Percentiles rank a stretch among this genome's conserved stretches.
Evolutionary conservation across 2,113 vertebrate genomes (phyloP).

Genomic region (Corynorhinus townsendii): DNA sequence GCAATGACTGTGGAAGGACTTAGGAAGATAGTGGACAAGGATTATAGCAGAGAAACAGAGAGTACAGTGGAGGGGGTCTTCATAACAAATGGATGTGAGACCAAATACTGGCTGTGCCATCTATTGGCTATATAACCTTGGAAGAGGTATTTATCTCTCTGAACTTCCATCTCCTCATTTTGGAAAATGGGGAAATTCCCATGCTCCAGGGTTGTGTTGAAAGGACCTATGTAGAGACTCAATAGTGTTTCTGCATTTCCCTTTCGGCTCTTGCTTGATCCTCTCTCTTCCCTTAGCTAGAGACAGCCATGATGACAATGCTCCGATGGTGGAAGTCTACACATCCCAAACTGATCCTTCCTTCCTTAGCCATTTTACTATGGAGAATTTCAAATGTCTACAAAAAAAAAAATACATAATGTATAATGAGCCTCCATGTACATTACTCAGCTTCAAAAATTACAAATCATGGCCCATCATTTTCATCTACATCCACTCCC

Average conservation of each 20-base stretch:
- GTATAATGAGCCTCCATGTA: background rate
- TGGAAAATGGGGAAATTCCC: background rate
- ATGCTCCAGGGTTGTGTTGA: background rate
- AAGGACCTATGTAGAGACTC: background rate
- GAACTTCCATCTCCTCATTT: background rate
- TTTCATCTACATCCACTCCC: background rate
- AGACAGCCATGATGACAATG: background rate
- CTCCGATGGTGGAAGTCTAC: background rate
- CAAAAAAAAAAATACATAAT: background rate
- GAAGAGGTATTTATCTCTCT: background rate
- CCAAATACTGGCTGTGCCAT: background rate
- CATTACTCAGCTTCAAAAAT: background rate
- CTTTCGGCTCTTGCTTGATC: background rate
- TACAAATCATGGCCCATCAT: background rate
- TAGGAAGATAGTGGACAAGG: background rate
- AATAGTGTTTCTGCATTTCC: background rate
- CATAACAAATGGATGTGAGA: background rate
- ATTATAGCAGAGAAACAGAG: background rate
- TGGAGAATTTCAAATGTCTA: background rate
- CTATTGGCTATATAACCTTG: background rate
- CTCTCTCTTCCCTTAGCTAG: background rate
- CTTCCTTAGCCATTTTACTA: background rate
- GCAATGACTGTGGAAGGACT: background rate
- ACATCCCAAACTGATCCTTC: background rate
- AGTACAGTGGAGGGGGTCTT: background rate